Percentiles rank a stretch among this genome's conserved stretches.
These are phyloP conservation scores for Pantherophis guttatus DNA, from an alignment of 2,113 vertebrate genomes.

Conservation along the genomic window DNA sequence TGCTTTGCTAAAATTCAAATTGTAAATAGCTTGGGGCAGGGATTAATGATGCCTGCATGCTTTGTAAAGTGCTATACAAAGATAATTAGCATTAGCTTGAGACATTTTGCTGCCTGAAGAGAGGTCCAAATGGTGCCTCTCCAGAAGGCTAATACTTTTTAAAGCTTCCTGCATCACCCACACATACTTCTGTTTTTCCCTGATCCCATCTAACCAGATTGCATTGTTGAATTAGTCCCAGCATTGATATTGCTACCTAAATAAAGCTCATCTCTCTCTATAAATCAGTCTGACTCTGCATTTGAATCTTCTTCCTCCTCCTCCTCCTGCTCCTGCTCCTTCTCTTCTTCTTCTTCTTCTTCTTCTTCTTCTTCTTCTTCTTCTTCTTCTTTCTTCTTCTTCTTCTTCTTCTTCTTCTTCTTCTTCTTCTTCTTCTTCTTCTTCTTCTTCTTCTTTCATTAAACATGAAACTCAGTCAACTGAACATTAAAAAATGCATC, in stretches of 20 bases:
- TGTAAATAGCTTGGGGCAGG: background rate
- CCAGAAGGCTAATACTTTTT: background rate
- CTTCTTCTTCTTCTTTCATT: no score
- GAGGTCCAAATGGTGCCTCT: background rate
- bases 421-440: no score
- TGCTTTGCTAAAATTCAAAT: background rate
- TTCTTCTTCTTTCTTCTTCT: no score
- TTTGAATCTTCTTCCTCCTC: no score
- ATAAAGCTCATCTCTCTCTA: background rate
- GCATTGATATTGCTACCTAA: background rate
- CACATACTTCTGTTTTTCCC: background rate
- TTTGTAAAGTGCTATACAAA: background rate
- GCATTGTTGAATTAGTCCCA: background rate
- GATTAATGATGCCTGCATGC: background rate
- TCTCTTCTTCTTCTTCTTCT: no score
- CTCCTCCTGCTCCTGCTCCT: no score
- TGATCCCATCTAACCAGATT: background rate
- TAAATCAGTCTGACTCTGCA: background rate
- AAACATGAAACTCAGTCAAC: no score
- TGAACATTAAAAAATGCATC: no score
- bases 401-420: no score
- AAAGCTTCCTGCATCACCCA: background rate
- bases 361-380: no score
- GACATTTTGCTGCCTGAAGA: background rate
- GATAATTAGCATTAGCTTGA: background rate